Evolutionary conservation across 2,797 vertebrate species (phyloP).

Genomic region (Mus minutoides): DNA sequence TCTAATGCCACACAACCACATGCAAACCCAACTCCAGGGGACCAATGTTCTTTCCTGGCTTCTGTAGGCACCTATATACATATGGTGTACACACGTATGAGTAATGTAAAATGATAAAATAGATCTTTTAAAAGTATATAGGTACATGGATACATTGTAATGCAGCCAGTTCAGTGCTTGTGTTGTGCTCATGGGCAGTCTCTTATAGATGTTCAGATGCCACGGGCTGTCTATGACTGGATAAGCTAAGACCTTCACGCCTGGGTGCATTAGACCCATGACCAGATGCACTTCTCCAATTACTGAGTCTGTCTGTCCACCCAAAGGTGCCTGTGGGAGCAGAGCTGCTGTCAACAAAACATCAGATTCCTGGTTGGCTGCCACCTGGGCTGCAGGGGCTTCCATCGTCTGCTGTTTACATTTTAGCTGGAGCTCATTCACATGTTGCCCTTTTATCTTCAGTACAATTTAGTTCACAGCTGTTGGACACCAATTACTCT

Average conservation of each 20-base stretch:
- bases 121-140: not conserved
- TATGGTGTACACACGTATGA: not conserved
- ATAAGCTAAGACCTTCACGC: not conserved
- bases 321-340: not conserved
- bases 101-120: not conserved
- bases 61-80: no score
- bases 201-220: not conserved
- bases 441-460: not conserved
- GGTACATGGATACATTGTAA: rapidly evolving
- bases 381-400: not conserved
- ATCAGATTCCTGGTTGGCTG: not conserved
- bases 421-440: not conserved
- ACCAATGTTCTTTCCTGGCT: not conserved
- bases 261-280: rapidly evolving
- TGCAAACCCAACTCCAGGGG: not conserved
- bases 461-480: not conserved
- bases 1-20: not conserved
- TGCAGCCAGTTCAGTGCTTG: no score
- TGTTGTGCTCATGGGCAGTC: no score
- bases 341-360: not conserved
- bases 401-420: not conserved
- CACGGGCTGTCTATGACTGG: not conserved
- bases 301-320: not conserved
- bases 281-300: not conserved
- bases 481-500: rapidly evolving